Evolutionary conservation across 2,113 vertebrate genomes (phyloP).

Genomic region (Megalops atlanticus): DNA sequence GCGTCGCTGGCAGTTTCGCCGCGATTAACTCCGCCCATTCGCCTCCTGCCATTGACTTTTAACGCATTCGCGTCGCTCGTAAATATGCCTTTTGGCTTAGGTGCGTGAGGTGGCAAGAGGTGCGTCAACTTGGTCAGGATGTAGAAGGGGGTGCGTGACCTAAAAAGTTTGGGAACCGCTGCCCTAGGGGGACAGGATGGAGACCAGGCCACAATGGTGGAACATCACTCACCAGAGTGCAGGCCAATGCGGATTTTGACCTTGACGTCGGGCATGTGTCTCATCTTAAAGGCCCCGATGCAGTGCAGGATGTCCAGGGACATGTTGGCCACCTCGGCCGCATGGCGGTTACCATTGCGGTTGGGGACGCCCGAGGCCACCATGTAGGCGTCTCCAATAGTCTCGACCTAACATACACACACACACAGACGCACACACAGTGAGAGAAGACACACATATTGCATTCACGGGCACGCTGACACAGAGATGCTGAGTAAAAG

Average conservation of each 20-base stretch:
- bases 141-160: too few species aligned
- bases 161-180: too few species aligned
- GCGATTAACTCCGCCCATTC: too few species aligned
- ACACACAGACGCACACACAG: neutral
- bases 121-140: too few species aligned
- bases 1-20: too few species aligned
- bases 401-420: constrained; percentile 67
- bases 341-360: constrained; percentile 78
- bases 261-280: constrained; percentile 86
- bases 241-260: constrained; percentile 86
- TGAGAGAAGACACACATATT: too few species aligned
- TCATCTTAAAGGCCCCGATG: constrained; percentile 80
- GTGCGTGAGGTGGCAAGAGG: too few species aligned
- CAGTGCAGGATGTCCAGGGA: constrained; percentile 83
- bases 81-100: too few species aligned
- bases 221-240: constrained; percentile 73
- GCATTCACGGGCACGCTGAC: too few species aligned
- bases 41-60: too few species aligned
- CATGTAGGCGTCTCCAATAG: constrained; percentile 87
- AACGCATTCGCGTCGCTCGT: too few species aligned
- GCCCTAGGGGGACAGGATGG: too few species aligned
- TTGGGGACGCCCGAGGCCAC: constrained; percentile 84
- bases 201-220: neutral
- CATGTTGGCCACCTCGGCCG: constrained; percentile 81
- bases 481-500: neutral